Percentiles rank a stretch among this genome's conserved stretches.
phyloP scores from a whole-genome alignment of 1,140 invertebrate genomes.

The Battus philenor region DNA sequence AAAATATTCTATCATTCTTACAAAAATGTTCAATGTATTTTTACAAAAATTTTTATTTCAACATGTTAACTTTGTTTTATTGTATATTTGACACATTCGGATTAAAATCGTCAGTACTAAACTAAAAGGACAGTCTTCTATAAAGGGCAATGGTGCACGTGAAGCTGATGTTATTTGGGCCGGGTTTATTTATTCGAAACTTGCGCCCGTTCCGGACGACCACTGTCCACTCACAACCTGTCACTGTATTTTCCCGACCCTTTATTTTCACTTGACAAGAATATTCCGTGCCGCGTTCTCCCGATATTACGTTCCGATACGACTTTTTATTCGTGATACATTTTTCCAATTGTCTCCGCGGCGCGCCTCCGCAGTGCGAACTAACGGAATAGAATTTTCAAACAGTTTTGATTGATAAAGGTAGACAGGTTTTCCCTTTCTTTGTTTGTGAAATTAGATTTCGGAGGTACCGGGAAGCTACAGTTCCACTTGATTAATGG shows the following conservation, averaged over 20 bases:
- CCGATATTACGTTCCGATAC: constrained; percentile 70
- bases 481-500: constrained; percentile 74
- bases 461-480: constrained; percentile 68
- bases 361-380: constrained; percentile 59
- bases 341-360: constrained; percentile 73
- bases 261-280: constrained; percentile 74
- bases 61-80: no score
- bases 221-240: constrained; percentile 67
- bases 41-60: no score
- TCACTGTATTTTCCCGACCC: constrained; percentile 66
- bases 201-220: constrained; percentile 62
- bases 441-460: constrained; percentile 76
- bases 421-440: constrained; percentile 72
- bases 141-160: constrained; percentile 40
- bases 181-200: constrained; percentile 70
- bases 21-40: no score
- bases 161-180: constrained; percentile 58
- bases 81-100: no score
- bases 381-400: constrained; percentile 73
- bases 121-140: no score
- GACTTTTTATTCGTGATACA: constrained; percentile 75
- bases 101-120: no score
- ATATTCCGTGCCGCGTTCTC: constrained; percentile 59
- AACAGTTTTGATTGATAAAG: constrained; percentile 75
- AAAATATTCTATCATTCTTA: no score